These are phyloP conservation scores for Epinephelus coioides DNA, from an alignment of 2,797 vertebrate species.

Conservation along the genomic window DNA sequence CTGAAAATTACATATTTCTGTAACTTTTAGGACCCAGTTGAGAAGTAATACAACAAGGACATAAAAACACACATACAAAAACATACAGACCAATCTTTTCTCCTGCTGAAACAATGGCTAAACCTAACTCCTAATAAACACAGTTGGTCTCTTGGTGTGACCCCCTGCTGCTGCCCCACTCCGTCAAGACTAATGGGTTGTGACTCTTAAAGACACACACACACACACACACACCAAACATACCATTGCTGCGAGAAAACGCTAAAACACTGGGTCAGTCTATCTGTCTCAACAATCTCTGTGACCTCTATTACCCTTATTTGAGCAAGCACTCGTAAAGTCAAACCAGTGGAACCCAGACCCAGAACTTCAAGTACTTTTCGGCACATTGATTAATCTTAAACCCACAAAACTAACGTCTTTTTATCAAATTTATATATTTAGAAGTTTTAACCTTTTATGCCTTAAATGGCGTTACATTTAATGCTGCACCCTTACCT, in stretches of 20 bases:
- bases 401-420: no score
- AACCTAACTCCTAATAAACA: slow-evolving; percentile 49
- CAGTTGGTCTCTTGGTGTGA: slow-evolving; percentile 49
- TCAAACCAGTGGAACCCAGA: slow-evolving; percentile 14
- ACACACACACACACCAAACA: slow-evolving; percentile 24
- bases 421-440: no score
- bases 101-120: slow-evolving; percentile 37
- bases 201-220: slow-evolving; percentile 53
- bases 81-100: background rate
- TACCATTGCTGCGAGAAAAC: slow-evolving; percentile 29
- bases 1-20: background rate
- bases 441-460: no score
- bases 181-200: slow-evolving; percentile 71
- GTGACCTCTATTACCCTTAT: slow-evolving; percentile 55
- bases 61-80: slow-evolving; percentile 1
- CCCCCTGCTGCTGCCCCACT: slow-evolving; percentile 56
- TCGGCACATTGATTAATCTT: no score
- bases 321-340: slow-evolving; percentile 5
- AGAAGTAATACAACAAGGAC: slow-evolving; percentile 7
- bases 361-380: background rate
- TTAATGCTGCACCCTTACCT: no score
- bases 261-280: slow-evolving; percentile 33
- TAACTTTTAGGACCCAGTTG: background rate
- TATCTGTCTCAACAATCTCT: slow-evolving; percentile 46
- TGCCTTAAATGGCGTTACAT: no score